A percentile compares a stretch with the other conserved stretches of the same genome.
These are phyloP conservation scores for Syngnathus rostellatus DNA, from an alignment of 2,797 vertebrate genomes.

Conservation along the genomic window DNA sequence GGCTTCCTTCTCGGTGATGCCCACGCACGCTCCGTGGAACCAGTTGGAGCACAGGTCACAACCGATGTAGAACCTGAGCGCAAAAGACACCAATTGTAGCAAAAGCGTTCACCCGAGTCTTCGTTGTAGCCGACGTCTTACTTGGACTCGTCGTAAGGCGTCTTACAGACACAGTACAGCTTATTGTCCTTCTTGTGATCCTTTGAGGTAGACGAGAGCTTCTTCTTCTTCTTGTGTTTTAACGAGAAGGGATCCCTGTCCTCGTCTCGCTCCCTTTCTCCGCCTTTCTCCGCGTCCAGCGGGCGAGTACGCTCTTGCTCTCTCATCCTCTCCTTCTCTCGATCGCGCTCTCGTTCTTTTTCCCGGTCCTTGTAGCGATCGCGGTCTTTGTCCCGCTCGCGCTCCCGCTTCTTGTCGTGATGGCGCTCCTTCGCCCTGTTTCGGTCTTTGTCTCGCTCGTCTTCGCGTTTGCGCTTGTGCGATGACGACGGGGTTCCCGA, in stretches of 20 bases:
- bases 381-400: slow-evolving; percentile 40
- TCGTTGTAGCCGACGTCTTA: slow-evolving; percentile 54
- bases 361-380: slow-evolving; percentile 31
- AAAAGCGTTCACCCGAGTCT: background rate
- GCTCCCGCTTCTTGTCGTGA: slow-evolving; percentile 57
- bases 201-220: slow-evolving; percentile 92
- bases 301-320: slow-evolving; percentile 57
- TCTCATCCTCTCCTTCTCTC: slow-evolving; percentile 33
- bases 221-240: slow-evolving; percentile 98
- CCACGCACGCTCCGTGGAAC: slow-evolving; percentile 97
- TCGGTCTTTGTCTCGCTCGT: slow-evolving; percentile 65
- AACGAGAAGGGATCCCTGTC: slow-evolving; percentile 56
- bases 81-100: background rate
- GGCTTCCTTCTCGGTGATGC: slow-evolving; percentile 98
- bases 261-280: slow-evolving; percentile 38
- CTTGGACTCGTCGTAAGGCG: slow-evolving; percentile 95
- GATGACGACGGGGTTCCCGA: slow-evolving; percentile 51
- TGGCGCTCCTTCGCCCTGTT: slow-evolving; percentile 61
- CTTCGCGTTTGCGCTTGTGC: slow-evolving; percentile 80
- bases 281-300: slow-evolving; percentile 37
- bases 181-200: slow-evolving; percentile 97
- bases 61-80: slow-evolving; percentile 96
- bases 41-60: slow-evolving; percentile 99
- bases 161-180: slow-evolving; percentile 97
- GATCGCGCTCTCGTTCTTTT: slow-evolving; percentile 48